Evolutionary conservation across 2,888 invertebrate species (phyloP).

Genomic region (Chrysolina americana): DNA sequence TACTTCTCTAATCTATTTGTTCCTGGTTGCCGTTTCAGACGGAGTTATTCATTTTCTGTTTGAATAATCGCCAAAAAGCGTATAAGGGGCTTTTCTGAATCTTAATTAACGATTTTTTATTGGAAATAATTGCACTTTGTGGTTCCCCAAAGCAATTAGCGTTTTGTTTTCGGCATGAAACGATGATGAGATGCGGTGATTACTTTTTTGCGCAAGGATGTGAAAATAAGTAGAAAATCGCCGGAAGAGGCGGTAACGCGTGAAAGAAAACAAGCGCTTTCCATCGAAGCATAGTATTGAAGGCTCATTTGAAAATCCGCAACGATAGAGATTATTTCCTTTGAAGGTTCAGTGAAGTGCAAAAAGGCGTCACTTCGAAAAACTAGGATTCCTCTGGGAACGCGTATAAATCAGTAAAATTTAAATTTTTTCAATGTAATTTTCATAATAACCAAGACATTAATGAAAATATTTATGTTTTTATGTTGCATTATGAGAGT

Average conservation of each 20-base stretch:
- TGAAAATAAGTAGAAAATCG: conserved; percentile 51
- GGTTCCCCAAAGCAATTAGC: conserved; percentile 48
- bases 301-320: not conserved
- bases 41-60: conserved; percentile 35
- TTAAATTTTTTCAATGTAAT: too few relatives aligned
- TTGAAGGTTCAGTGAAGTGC: not conserved
- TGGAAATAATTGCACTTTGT: conserved; percentile 45
- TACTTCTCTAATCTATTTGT: not conserved
- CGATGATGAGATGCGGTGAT: conserved; percentile 39
- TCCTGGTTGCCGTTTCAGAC: conserved; percentile 17
- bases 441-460: too few relatives aligned
- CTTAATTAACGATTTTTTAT: conserved; percentile 51
- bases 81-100: conserved; percentile 28
- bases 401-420: too few relatives aligned
- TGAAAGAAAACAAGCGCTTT: conserved; percentile 39
- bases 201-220: conserved; percentile 45
- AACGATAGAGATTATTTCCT: not conserved
- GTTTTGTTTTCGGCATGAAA: conserved; percentile 44
- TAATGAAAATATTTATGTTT: too few relatives aligned
- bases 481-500: too few relatives aligned
- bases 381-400: too few relatives aligned
- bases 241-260: conserved; percentile 40
- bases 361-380: not conserved
- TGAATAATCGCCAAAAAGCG: conserved; percentile 36
- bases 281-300: conserved; percentile 13